Base-by-base conservation (phyloP, 2,888 invertebrate species). In the Pammene fasciana region DNA sequence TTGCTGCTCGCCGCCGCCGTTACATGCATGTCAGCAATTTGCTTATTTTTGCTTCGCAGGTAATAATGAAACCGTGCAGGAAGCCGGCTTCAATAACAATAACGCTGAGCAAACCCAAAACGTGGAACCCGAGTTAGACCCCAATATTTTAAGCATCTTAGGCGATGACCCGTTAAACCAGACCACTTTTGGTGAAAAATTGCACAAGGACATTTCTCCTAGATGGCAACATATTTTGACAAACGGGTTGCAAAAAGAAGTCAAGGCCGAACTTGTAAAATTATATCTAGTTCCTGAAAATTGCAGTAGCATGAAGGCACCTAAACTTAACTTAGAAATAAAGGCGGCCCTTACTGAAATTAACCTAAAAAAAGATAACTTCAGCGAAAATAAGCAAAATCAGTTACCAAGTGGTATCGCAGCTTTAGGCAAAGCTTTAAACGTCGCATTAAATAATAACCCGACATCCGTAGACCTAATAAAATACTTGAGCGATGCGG, bases 191-290 rank as follows among this genome's bases (percentile, higher is more conserved):
- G 45, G 18, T 26, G 67, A 59, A 48, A 52, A 52, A 38, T 11
- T 67, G 6, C 67, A 67, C 45, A 61, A 67, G 11, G 67, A 67
- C 18, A 67, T 67, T 18, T n/a, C 50, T 16, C 38, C 43, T 45
- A 41, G 66, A 41, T 66, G 66, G 66, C 36, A 48, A 11, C 46
- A 59, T 18, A 66, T 66, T 13, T 43, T 55, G 34, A 16, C 14
- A 38, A 45, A 26, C 13, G 65, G 65, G 13, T 0, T 65, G 46
- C 16, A n/a, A 26, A 54, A 65, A 55, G 65, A 65, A 11, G 6
- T n/a, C 5, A 43, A 43, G 9, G 6, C 43, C 43, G 43, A 43
- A 10, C 6, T 43, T 8, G 9, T 43, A 8, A 43, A 64, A 64
- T 10, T 13, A 13, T 54, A 64, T 18, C n/a, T 14, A 11, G 36